Evolutionary conservation across 1,140 invertebrate species (phyloP), one percentile per base, ranked within the genome.

Genomic region (Linepithema humile): DNA sequence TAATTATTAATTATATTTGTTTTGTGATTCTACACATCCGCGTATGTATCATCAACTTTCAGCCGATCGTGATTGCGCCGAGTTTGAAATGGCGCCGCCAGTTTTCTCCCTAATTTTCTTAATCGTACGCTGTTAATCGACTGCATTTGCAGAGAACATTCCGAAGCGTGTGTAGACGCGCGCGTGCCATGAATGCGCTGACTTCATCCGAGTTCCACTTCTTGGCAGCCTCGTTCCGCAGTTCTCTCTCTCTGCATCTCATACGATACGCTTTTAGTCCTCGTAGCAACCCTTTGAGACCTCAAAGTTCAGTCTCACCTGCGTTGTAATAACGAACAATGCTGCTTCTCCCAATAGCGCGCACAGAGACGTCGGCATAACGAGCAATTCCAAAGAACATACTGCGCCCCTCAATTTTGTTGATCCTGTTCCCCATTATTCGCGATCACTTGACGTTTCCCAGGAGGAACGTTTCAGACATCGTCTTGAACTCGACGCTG

Each of bases 381-480:
- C 75, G 23, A 70, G 48, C 75, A 80, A 80, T 80, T 57, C n/a
- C 75, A 69, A 80, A 80, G 75, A 80, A 80, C 64, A 80, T 67
- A 80, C 48, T 40, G 38, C 50, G 64, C 38, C 10, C 35, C 48
- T 55, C 48, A 70, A 80, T 80, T 80, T 80, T 80, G 48, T 80
- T 70, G 26, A 80, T 55, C 26, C 23, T 40, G 23, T n/a, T 38
- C 10, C 17, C n/a, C 43, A 40, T 69, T 67, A 69, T 12, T 69
- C 35, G 48, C 48, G 62, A 78, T 67, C 74, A 12, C 17, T 38
- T 7, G 40, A 17, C 26, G 6, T 43, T 65, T 67, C 64, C 64
- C 75, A 35, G 43, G 75, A 55, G 75, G 43, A 70, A 20, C 17
- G 48, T 70, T 55, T 29, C 23, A 69, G 38, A 69, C 17, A 10